phyloP scores from a whole-genome alignment of 2,888 invertebrate species.

The Agonopterix arenella region DNA sequence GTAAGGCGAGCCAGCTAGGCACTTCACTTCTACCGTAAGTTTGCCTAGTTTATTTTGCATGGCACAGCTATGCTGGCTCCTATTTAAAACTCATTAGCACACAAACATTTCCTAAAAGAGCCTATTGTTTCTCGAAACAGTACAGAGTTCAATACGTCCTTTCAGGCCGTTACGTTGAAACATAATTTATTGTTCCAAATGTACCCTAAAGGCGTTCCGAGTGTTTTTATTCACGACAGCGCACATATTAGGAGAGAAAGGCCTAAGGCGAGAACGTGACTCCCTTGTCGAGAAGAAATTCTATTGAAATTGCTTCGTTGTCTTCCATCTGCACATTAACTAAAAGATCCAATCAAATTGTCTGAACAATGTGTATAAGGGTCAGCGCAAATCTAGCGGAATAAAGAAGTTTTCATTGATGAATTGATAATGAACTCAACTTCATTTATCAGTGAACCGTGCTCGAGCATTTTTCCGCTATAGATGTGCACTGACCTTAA shows the following conservation, averaged over 20 bases:
- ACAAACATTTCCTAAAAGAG: not conserved
- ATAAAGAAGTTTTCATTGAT: too few species aligned
- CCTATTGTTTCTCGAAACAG: not conserved
- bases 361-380: not conserved
- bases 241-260: constrained; percentile 10
- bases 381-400: too few species aligned
- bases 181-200: not conserved
- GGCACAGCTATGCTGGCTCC: too few species aligned
- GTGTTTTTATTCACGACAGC: constrained; percentile 5
- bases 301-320: constrained; percentile 13
- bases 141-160: constrained; percentile 1
- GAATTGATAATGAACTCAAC: too few species aligned
- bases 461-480: too few species aligned
- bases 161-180: not conserved
- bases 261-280: constrained; percentile 10
- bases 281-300: constrained; percentile 7
- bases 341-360: not conserved
- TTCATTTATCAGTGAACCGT: too few species aligned
- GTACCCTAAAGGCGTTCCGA: not conserved
- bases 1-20: too few species aligned
- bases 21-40: too few species aligned
- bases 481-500: too few species aligned
- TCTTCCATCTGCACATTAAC: constrained; percentile 3
- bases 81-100: too few species aligned
- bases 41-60: too few species aligned